Evolutionary conservation across 2,113 vertebrate species (phyloP), one percentile per base, ranked within the genome.

Genomic region (Dipodomys spectabilis): DNA sequence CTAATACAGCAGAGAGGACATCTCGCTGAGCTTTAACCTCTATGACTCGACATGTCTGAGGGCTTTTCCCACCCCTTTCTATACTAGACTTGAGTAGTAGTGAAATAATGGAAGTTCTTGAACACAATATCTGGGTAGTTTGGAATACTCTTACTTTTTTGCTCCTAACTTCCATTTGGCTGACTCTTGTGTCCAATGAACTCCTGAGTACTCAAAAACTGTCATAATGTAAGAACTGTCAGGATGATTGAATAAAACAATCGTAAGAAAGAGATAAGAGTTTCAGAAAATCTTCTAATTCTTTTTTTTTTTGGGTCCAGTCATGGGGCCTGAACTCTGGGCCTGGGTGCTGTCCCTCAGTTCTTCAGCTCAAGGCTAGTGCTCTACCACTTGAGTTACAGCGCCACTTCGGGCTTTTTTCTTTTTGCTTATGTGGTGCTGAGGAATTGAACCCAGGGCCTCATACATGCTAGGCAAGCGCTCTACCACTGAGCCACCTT

Each of bases 141-240:
- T 75, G 49, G 91, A 93, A 75, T 77, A 68, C 7, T 93, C 62
- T 86, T 74, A 32, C 39, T 45, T 15, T 80, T 91, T 91, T 87
- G 68, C 49, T 77, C 23, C 84, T 71, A 67, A 62, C 57, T 74
- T 94, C 86, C 73, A 78, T 39, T 87, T 78, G 81, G 64, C 22
- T 88, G 60, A 92, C 32, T 91, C n/a, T 65, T 87, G 35, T 0
- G 12, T 74, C 65, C 79, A 94, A 44, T 90, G 89, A 90, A 89
- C 73, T 92, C 77, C 12, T 0, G 10, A 90, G 86, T 68, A 35
- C 84, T 92, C 4, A 8, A 91, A 81, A 89, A 84, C 90, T 90
- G 39, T 71, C 64, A 69, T 68, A 86, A 75, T 86, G 67, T 91
- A 67, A 91, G 39, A 80, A 89, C 71, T 95, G 93, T 62, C 30